phyloP scores from a whole-genome alignment of 2,113 vertebrate species.

The Phalacrocorax pelagicus region DNA sequence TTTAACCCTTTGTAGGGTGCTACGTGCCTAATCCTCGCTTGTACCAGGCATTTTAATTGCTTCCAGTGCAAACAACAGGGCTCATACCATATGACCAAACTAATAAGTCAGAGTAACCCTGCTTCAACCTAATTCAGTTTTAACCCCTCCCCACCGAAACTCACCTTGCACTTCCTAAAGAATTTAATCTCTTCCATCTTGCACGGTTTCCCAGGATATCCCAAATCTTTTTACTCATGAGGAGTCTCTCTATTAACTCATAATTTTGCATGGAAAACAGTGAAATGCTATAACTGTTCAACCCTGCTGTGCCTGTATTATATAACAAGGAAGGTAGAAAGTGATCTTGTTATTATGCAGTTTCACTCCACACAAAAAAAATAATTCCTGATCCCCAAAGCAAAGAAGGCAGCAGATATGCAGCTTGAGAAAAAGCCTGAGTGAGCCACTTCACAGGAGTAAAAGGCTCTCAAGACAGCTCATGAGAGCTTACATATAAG shows the following conservation, averaged over 20 bases:
- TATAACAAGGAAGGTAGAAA: neutral
- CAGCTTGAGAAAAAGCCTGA: neutral
- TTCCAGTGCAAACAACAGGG: neutral
- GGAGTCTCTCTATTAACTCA: neutral
- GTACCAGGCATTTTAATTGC: neutral
- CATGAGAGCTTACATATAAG: neutral
- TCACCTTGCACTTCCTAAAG: neutral
- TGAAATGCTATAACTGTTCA: neutral
- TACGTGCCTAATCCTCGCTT: fast-evolving
- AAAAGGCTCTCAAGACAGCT: neutral
- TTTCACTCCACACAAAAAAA: neutral
- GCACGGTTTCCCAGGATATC: neutral
- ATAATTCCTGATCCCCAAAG: neutral
- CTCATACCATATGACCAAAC: neutral
- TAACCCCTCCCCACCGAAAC: neutral
- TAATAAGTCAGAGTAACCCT: neutral
- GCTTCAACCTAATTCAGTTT: neutral
- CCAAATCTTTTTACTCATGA: neutral
- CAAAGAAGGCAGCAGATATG: neutral
- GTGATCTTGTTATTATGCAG: neutral
- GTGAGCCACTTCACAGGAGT: neutral
- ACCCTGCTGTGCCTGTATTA: neutral
- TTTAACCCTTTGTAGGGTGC: neutral
- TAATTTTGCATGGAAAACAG: neutral
- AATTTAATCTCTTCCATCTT: neutral